These are phyloP conservation scores for Parazoanthus swiftii DNA, from an alignment of 92 coral and sea anemone genomes.

Conservation along the genomic window DNA sequence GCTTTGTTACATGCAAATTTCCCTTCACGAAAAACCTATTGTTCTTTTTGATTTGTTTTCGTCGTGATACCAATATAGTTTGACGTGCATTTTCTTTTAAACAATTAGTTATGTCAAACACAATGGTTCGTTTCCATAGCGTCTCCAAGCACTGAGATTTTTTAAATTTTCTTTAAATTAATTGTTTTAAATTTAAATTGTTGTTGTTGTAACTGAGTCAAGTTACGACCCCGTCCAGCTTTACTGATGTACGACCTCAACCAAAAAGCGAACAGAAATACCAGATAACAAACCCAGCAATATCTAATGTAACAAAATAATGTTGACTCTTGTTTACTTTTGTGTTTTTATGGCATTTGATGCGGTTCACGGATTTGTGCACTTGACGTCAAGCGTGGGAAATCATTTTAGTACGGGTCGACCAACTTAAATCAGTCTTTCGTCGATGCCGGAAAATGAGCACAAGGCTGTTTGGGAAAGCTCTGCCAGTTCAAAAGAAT, in stretches of 20 bases:
- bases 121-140: neutral
- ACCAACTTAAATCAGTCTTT: no score
- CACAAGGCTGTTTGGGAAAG: neutral
- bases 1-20: neutral
- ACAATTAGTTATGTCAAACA: neutral
- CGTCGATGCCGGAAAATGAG: neutral
- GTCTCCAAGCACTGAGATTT: neutral
- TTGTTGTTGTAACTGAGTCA: neutral
- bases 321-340: neutral
- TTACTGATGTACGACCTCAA: neutral
- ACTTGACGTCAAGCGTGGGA: neutral
- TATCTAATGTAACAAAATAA: no score
- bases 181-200: neutral
- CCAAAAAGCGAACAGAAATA: neutral
- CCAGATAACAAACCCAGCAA: no score
- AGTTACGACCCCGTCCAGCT: neutral
- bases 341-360: neutral
- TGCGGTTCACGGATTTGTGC: neutral
- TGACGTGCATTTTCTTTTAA: neutral
- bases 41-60: neutral
- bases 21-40: neutral
- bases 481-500: neutral
- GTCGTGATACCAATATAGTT: neutral
- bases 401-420: neutral
- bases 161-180: neutral